Percentiles rank a stretch among this genome's conserved stretches.
These are phyloP conservation scores for Volucella zonaria DNA, from an alignment of 2,888 invertebrate species.

Conservation along the genomic window DNA sequence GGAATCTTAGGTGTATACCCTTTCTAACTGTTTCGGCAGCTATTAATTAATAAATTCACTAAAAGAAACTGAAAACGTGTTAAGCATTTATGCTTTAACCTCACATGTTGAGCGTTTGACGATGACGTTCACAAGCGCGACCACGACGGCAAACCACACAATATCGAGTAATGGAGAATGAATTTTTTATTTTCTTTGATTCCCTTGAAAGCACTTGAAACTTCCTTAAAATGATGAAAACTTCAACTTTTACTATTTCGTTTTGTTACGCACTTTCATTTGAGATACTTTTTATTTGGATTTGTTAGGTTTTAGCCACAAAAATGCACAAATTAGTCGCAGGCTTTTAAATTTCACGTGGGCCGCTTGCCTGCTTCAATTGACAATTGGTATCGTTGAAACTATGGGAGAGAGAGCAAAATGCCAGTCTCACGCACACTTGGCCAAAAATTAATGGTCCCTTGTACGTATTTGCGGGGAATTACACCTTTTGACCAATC, in stretches of 20 bases:
- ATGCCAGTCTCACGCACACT: slow-evolving; percentile 18
- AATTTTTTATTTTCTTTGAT: slow-evolving; percentile 20
- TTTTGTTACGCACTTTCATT: not conserved
- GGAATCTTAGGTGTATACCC: slow-evolving; percentile 7
- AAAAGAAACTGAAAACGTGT: slow-evolving; percentile 66
- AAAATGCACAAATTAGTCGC: slow-evolving; percentile 50
- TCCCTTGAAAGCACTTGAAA: slow-evolving; percentile 34
- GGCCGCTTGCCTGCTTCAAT: slow-evolving; percentile 38
- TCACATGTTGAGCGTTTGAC: slow-evolving; percentile 79
- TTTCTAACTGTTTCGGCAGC: not conserved
- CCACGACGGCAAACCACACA: slow-evolving; percentile 52
- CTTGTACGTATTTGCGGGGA: not conserved
- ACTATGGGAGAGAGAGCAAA: slow-evolving; percentile 25
- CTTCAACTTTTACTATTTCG: not conserved
- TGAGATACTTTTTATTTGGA: slow-evolving; percentile 49
- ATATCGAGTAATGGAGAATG: slow-evolving; percentile 38
- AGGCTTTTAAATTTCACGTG: slow-evolving; percentile 63
- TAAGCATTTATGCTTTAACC: slow-evolving; percentile 78
- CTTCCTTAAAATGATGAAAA: not conserved
- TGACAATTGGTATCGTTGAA: slow-evolving; percentile 30
- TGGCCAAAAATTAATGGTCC: not conserved
- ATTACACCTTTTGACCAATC: slow-evolving; percentile 29
- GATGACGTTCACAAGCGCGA: slow-evolving; percentile 57
- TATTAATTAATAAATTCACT: slow-evolving; percentile 56
- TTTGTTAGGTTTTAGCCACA: slow-evolving; percentile 37